Percentiles rank a stretch among this genome's conserved stretches.
Conservation (phyloP, 2,113 vertebrate species). For the Madoqua kirkii region DNA sequence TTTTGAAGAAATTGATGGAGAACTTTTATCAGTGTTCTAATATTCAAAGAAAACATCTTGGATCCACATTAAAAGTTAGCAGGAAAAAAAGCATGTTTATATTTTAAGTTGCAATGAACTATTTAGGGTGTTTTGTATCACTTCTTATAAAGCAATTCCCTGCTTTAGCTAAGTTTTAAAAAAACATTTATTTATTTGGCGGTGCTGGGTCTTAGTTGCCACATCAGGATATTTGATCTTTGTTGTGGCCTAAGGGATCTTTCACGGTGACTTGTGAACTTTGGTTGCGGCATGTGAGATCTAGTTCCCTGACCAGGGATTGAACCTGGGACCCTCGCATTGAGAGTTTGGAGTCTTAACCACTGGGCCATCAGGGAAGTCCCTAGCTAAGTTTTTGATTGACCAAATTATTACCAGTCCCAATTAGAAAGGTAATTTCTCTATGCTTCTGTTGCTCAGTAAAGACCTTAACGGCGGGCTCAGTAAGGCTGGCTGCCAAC, state of each 20-base stretch:
- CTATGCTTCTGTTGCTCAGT: background rate
- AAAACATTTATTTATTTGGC: background rate
- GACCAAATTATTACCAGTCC: background rate
- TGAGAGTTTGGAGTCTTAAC: background rate
- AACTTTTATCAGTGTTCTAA: background rate
- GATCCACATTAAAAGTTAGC: background rate
- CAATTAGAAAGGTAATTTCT: background rate
- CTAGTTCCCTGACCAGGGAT: background rate
- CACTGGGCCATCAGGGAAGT: background rate
- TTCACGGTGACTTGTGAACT: background rate
- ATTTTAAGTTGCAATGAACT: background rate
- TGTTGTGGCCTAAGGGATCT: background rate
- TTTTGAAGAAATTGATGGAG: slow-evolving; percentile 10
- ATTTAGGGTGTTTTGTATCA: background rate
- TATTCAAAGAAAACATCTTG: background rate
- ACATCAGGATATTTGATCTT: background rate
- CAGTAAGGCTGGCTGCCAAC: background rate
- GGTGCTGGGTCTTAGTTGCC: background rate
- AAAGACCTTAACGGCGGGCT: background rate
- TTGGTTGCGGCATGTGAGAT: background rate
- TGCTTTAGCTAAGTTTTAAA: background rate
- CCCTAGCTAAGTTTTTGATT: background rate
- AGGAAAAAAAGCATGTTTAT: background rate
- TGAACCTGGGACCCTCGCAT: background rate
- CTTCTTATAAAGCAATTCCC: background rate